These are phyloP conservation scores for Rafetus swinhoei DNA, from an alignment of 2,113 vertebrate species.

Conservation along the genomic window DNA sequence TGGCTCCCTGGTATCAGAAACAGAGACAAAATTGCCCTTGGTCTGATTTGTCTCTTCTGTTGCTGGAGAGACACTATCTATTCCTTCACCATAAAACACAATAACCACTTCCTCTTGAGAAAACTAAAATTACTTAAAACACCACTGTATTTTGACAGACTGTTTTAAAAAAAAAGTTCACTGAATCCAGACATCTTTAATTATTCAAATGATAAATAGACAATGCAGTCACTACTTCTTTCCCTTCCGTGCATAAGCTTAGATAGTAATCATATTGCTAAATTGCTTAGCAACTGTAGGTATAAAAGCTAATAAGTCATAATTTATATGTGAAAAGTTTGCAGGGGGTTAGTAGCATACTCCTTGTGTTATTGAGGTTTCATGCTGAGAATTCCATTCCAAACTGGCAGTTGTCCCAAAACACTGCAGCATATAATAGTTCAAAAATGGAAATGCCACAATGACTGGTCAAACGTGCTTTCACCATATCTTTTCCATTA, in stretches of 20 bases:
- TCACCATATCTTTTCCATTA: conserved; percentile 12
- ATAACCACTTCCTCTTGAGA: not conserved
- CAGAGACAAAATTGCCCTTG: not conserved
- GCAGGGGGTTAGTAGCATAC: conserved; percentile 18
- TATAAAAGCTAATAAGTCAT: conserved; percentile 53
- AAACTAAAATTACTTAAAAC: not conserved
- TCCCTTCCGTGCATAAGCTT: not conserved
- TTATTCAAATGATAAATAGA: conserved; percentile 15
- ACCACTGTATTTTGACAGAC: not conserved
- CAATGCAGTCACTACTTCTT: not conserved
- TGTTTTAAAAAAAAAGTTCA: not conserved
- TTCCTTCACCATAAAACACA: not conserved
- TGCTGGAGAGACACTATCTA: not conserved
- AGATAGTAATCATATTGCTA: conserved; percentile 7
- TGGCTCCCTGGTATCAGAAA: not conserved
- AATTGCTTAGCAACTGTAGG: conserved; percentile 61
- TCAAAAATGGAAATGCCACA: conserved; percentile 64
- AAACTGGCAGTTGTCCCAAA: conserved; percentile 54
- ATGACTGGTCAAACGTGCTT: conserved; percentile 40
- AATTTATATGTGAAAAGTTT: conserved; percentile 52
- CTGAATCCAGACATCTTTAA: not conserved
- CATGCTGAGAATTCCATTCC: conserved; percentile 38
- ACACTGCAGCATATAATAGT: conserved; percentile 43
- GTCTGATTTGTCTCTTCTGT: not conserved
- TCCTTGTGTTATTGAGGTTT: conserved; percentile 27